These are phyloP conservation scores for Zosterops borbonicus DNA, from an alignment of 2,113 vertebrate genomes.

Conservation along the genomic window DNA sequence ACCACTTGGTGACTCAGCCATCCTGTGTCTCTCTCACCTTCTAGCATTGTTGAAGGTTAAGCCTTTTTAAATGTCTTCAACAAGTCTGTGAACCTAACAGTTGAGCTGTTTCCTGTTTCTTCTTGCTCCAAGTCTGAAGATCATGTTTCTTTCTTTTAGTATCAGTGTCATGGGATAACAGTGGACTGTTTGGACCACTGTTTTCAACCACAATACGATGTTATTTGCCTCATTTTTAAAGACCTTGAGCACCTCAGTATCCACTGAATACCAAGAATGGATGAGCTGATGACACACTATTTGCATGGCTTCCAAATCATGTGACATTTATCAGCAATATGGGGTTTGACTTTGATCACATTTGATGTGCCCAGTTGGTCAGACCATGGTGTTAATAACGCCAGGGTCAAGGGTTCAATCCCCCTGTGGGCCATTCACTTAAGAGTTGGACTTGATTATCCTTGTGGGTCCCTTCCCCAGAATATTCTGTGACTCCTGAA, in stretches of 20 bases:
- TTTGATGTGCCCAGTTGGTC: background rate
- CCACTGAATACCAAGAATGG: background rate
- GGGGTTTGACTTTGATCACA: background rate
- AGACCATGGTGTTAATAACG: fast-evolving
- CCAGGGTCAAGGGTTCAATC: background rate
- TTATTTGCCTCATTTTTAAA: background rate
- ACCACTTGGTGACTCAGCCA: background rate
- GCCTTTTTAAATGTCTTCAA: background rate
- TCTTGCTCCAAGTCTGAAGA: background rate
- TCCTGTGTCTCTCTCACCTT: background rate
- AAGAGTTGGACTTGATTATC: background rate
- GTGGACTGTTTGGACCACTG: background rate
- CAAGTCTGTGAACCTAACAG: background rate
- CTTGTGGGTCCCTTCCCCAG: background rate
- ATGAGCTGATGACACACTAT: background rate
- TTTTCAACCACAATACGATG: background rate
- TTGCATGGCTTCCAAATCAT: background rate
- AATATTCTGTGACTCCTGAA: background rate
- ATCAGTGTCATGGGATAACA: background rate
- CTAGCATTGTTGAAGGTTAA: background rate
- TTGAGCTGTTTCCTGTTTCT: background rate
- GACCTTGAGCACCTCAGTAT: background rate
- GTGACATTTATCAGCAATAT: background rate
- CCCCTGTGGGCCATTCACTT: background rate
- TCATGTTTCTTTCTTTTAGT: background rate